Evolutionary conservation across 2,113 vertebrate species (phyloP), one percentile per base, ranked within the genome.

Genomic region (Esox niger): DNA sequence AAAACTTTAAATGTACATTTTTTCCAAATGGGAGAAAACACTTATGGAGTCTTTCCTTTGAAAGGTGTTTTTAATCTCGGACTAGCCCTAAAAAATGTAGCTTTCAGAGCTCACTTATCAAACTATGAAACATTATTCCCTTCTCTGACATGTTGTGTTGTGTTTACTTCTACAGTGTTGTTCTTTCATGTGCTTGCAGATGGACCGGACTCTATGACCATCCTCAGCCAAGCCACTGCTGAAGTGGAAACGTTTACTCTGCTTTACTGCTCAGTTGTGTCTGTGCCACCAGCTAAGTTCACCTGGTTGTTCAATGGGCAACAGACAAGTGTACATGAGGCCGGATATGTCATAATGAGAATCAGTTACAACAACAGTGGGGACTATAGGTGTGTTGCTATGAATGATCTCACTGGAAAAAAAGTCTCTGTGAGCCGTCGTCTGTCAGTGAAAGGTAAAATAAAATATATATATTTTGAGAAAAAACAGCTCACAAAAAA

Each of bases 321-420:
- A 21, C 1, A 13, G n/a, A 31, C 29, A 32, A 47, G 2, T 6
- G 49, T 66, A 33, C 26, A 46, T 10, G 23, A 35, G 35, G 8
- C 32, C 11, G 46, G 70, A 23, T 73, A 59, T 38, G n/a, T 70
- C 17, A 68, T 27, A 29, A n/a, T n/a, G 56, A 70, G 52, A 9
- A 70, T 54, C 35, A 69, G 17, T 6, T 6, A 15, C 35, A 52
- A 3, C 2, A 17, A 81, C 60, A 70, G 70, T 21, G 79, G 73
- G 7, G 29, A 31, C 10, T 81, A 81, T 43, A 76, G 8, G 17
- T 81, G 79, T 27, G 54, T 54, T 13, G 70, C 70, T 21, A 52
- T 2, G 23, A 81, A 81, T 63, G 7, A 21, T 13, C 13, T 70
- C 29, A 81, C 70, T 10, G 17, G 30, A 9, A 6, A 11, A 4